phyloP scores from a whole-genome alignment of 30 jellyfish, hydroid and myxozoan genomes.

The Hydractinia symbiolongicarpus region DNA sequence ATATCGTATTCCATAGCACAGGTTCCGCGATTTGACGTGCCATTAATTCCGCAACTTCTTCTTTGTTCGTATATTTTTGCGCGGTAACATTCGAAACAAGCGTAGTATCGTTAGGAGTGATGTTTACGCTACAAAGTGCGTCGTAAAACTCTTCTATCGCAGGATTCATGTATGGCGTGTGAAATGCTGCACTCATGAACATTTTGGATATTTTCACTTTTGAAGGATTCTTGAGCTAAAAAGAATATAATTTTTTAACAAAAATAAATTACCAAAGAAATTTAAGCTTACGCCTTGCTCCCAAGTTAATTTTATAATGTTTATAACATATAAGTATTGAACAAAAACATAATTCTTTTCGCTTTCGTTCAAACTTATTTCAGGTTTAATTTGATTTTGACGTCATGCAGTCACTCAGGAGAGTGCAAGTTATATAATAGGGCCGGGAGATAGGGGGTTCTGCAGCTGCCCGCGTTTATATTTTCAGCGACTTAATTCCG shows the following conservation, averaged over 20 bases:
- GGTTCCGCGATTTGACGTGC: slow-evolving; percentile 78
- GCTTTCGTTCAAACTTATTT: no score
- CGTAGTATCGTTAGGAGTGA: slow-evolving; percentile 33
- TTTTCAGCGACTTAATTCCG: no score
- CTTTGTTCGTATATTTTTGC: slow-evolving; percentile 38
- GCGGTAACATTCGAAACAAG: slow-evolving; percentile 89
- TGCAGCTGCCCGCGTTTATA: no score
- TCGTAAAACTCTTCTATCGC: slow-evolving; percentile 61
- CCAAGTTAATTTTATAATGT: no score
- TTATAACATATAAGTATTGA: no score
- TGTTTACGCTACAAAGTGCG: slow-evolving; percentile 38
- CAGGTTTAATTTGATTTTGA: no score
- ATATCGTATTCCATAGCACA: slow-evolving; percentile 62
- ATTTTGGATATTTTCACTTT: slow-evolving; percentile 12
- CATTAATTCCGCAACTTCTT: slow-evolving; percentile 49
- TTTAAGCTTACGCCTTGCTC: no score
- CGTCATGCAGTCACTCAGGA: no score
- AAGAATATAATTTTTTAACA: not conserved
- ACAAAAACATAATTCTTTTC: no score
- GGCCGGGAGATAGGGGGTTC: no score
- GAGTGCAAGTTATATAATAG: no score
- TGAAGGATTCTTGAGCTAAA: not conserved
- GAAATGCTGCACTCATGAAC: slow-evolving; percentile 95
- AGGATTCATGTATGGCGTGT: slow-evolving; percentile 79
- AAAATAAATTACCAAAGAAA: no score